Evolutionary conservation across 2,888 invertebrate species (phyloP).

Genomic region (Sacculina carcini): DNA sequence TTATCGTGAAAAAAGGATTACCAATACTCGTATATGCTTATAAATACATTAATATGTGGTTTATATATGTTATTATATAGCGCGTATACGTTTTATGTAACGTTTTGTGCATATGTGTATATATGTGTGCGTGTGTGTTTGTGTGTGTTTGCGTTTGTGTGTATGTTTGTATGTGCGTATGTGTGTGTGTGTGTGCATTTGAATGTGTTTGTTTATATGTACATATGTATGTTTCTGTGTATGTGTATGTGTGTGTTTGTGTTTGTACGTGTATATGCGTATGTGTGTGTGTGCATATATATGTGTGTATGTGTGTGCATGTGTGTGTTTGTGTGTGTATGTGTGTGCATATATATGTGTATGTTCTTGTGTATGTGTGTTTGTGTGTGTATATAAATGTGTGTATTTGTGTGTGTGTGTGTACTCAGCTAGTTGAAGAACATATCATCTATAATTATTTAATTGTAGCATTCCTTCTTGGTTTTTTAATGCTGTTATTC

Average conservation of each 20-base stretch:
- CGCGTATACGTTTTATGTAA: no score
- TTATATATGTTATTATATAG: neutral
- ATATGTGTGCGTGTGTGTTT: neutral
- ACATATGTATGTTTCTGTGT: no score
- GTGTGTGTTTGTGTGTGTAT: no score
- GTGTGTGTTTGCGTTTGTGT: no score
- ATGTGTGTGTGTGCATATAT: neutral
- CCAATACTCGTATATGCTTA: neutral
- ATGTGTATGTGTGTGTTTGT: no score
- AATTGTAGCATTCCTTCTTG: no score
- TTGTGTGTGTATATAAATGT: no score
- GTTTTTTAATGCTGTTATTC: no score
- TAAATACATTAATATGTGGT: neutral
- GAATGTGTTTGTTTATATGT: no score
- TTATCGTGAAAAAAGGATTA: neutral
- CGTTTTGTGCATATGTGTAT: neutral
- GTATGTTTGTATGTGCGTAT: neutral
- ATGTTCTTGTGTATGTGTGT: no score
- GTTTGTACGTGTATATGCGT: neutral
- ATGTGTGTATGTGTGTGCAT: conserved; percentile 1
- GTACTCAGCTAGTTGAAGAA: neutral
- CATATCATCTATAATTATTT: neutral
- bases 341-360: no score
- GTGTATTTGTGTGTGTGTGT: no score
- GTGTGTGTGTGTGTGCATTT: neutral